Percentiles rank a stretch among this genome's conserved stretches.
phyloP scores from a whole-genome alignment of 2,113 vertebrate species.

The Podiceps cristatus region DNA sequence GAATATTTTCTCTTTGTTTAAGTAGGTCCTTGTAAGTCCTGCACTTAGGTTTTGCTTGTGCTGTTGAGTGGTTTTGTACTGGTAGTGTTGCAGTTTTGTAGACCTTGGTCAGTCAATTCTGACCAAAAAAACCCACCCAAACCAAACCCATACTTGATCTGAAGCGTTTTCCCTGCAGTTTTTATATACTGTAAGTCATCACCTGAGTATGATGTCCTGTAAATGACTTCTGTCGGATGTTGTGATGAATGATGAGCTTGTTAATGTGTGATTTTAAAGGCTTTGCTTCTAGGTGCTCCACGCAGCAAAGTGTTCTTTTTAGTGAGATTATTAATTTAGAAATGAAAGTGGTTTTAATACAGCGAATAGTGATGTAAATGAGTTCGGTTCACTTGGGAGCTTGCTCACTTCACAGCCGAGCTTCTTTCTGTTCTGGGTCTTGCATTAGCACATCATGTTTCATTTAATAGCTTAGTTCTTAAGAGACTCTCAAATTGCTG shows the following conservation, averaged over 20 bases:
- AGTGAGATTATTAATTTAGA: constrained; percentile 8
- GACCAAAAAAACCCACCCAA: not conserved
- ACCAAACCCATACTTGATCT: not conserved
- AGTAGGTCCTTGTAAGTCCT: not conserved
- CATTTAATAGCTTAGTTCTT: constrained; percentile 12
- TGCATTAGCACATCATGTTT: constrained; percentile 22
- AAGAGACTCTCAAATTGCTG: not conserved
- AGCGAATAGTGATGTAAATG: not conserved
- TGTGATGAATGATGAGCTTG: not conserved
- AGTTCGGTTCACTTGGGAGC: not conserved
- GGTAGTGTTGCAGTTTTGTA: not conserved
- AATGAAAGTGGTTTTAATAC: not conserved
- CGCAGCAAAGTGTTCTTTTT: not conserved
- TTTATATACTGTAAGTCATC: not conserved
- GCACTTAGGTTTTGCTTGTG: not conserved
- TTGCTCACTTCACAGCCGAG: constrained; percentile 38
- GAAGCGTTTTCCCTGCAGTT: not conserved
- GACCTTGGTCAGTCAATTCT: not conserved
- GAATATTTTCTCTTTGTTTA: not conserved
- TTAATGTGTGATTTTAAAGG: not conserved
- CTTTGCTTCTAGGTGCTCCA: not conserved
- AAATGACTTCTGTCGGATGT: not conserved
- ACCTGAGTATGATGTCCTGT: not conserved
- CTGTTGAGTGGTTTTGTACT: not conserved
- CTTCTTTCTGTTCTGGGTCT: not conserved